Base-by-base conservation (phyloP, 2,113 vertebrate species). In the Chloropsis cyanopogon region DNA sequence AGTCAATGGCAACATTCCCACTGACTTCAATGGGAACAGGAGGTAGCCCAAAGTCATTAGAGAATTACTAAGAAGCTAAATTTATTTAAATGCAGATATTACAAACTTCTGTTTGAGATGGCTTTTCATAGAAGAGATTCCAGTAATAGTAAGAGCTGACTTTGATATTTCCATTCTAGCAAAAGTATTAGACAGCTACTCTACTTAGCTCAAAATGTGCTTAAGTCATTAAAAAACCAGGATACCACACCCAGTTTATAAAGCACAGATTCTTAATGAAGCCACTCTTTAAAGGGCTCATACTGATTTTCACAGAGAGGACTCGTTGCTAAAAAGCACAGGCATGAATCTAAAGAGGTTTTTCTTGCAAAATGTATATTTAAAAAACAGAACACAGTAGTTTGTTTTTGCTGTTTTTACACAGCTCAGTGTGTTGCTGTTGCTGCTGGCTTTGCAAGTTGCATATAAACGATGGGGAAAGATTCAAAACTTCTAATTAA, bases 111-210 rank as follows among this genome's bases (percentile, higher is more conserved):
- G 52, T 90, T 93, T 90, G 39, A 78, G 56, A 92, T 81, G 50
- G 66, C 29, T 89, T 88, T 57, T 86, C 41, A 52, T 39, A 76
- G 88, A 91, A 71, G 14, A 66, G 19, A 82, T 91, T 94, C 39
- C 0, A 0, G 73, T 88, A 94, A 88, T 79, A 95, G 9, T 63
- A 82, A 84, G 44, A 92, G 35, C 66, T 94, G 79, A 95, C 66
- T 95, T 92, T 31, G 46, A 14, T 86, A 68, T 93, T 96, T 96
- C 63, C 75, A 91, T 91, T 92, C 70, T 94, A 91, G 46, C 39
- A 72, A 69, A 96, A 92, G 29, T 44, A 65, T 79, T 92, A 77
- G 76, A 63, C 47, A 82, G 41, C 26, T 85, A 83, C 37, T 79
- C 57, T 73, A 76, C 47, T 64, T 63, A 78, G 61, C 33, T 92